Evolutionary conservation across 2,797 vertebrate species (phyloP).

Genomic region (Melanotaenia nigrans): DNA sequence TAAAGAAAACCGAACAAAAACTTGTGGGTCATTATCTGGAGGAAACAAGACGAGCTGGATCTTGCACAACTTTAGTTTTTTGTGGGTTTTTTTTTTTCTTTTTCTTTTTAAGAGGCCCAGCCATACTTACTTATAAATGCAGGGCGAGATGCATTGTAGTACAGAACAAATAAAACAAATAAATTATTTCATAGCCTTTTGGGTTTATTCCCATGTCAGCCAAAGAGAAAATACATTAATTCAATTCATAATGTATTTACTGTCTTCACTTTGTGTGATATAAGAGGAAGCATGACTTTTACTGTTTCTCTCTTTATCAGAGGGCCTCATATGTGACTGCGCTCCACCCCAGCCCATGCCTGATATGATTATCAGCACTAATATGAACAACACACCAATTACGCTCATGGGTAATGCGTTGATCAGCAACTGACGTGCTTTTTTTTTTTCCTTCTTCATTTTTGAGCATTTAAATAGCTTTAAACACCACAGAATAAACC

Average conservation of each 20-base stretch:
- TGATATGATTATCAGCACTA: conserved; percentile 77
- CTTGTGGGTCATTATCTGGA: background rate
- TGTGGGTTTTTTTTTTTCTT: too few relatives aligned
- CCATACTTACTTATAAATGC: background rate
- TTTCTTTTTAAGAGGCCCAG: background rate
- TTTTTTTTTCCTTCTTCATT: background rate
- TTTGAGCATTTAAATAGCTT: background rate
- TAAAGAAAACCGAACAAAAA: background rate
- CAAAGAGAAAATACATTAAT: background rate
- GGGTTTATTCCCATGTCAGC: too few relatives aligned
- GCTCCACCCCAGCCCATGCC: conserved; percentile 76
- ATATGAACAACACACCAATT: conserved; percentile 61
- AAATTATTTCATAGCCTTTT: too few relatives aligned
- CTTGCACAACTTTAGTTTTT: background rate
- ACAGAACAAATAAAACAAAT: too few relatives aligned
- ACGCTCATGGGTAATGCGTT: conserved; percentile 83
- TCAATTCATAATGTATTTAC: background rate
- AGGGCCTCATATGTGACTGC: conserved; percentile 86
- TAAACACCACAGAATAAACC: background rate
- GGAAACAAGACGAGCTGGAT: background rate
- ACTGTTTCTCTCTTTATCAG: conserved; percentile 72
- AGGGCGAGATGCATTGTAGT: too few relatives aligned
- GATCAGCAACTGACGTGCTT: background rate
- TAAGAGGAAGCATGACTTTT: background rate
- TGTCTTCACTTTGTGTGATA: background rate